Conservation (phyloP, 2,888 invertebrate species). For the Hololepta plana region DNA sequence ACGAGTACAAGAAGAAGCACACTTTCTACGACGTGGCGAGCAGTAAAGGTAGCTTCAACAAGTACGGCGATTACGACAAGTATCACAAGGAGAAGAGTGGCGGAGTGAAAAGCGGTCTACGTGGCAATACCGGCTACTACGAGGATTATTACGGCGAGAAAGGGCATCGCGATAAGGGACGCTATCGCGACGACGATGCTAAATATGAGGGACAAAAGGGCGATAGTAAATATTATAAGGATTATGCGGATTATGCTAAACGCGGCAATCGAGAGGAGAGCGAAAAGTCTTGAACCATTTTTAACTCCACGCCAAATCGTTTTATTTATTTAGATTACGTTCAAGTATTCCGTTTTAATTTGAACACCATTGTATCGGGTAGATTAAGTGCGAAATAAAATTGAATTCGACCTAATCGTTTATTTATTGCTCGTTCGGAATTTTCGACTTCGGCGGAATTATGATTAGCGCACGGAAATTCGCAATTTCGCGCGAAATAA, state of each 20-base stretch:
- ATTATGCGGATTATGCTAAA: conserved; percentile 29
- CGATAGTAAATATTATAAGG: conserved; percentile 33
- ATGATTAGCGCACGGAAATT: too few species aligned
- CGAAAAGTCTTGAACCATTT: too few species aligned
- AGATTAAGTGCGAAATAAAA: too few species aligned
- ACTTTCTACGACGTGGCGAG: conserved; percentile 58
- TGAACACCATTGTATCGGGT: too few species aligned
- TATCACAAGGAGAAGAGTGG: conserved; percentile 37
- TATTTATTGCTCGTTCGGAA: too few species aligned
- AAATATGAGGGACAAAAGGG: conserved; percentile 39
- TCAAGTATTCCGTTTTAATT: too few species aligned
- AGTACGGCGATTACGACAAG: conserved; percentile 37
- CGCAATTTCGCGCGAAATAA: too few species aligned
- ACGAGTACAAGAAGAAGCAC: conserved; percentile 61
- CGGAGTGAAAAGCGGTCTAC: conserved; percentile 35
- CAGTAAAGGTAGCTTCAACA: conserved; percentile 44
- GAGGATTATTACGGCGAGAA: conserved; percentile 34
- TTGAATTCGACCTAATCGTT: too few species aligned
- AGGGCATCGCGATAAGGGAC: conserved; percentile 39
- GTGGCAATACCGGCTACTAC: conserved; percentile 33
- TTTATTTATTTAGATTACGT: too few species aligned
- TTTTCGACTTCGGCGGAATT: too few species aligned
- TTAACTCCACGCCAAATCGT: too few species aligned
- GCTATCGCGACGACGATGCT: conserved; percentile 30
- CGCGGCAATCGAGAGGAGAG: too few species aligned